phyloP scores from a whole-genome alignment of 2,888 invertebrate species.

The Galerucella nymphaeae region DNA sequence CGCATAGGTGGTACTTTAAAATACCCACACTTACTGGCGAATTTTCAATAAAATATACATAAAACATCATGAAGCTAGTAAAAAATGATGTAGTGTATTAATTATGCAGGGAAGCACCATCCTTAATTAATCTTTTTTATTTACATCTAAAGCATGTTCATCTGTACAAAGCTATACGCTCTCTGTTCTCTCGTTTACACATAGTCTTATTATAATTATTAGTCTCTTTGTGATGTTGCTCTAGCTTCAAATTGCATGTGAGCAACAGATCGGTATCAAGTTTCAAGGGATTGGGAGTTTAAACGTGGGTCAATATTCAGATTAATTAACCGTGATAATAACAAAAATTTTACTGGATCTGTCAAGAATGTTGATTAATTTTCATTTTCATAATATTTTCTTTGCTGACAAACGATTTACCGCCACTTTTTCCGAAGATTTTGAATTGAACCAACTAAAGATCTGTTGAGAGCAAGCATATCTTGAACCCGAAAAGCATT shows the following conservation, averaged over 20 bases:
- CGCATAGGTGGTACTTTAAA: no score
- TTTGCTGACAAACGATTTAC: no score
- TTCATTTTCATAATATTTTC: no score
- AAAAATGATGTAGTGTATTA: conserved; percentile 24
- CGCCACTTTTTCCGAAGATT: no score
- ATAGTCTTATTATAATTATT: conserved; percentile 10
- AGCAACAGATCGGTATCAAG: background rate
- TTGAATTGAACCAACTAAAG: no score
- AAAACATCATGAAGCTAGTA: conserved; percentile 4
- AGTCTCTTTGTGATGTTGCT: background rate
- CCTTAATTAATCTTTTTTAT: conserved; percentile 33
- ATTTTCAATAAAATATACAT: conserved; percentile 23
- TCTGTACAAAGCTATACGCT: background rate
- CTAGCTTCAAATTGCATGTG: conserved; percentile 5
- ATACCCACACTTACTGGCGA: no score
- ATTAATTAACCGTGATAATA: background rate
- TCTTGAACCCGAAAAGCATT: no score
- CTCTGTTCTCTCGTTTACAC: background rate
- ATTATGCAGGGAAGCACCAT: conserved; percentile 36
- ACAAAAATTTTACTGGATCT: no score
- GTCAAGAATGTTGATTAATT: no score
- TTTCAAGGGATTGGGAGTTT: background rate
- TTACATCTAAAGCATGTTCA: background rate
- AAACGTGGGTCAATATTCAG: background rate
- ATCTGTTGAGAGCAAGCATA: no score